These are phyloP conservation scores for Solenopsis invicta DNA, from an alignment of 1,140 invertebrate species.

Conservation along the genomic window DNA sequence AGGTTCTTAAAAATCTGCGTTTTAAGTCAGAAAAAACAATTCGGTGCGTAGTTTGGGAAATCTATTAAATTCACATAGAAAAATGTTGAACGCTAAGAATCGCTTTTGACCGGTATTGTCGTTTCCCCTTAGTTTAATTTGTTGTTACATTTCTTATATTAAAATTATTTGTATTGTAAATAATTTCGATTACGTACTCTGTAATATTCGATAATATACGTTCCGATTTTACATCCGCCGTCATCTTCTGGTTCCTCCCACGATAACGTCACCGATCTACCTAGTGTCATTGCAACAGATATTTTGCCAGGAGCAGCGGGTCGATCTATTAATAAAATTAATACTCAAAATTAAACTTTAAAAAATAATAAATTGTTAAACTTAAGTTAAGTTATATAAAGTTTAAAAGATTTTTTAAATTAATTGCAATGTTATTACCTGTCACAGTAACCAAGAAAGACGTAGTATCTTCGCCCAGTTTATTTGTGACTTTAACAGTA, in stretches of 20 bases:
- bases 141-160: too few relatives aligned
- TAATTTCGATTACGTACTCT: conserved; percentile 86
- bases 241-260: conserved; percentile 97
- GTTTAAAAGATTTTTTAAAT: not conserved
- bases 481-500: conserved; percentile 92
- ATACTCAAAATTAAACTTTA: not conserved
- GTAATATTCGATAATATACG: conserved; percentile 97
- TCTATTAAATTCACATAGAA: too few relatives aligned
- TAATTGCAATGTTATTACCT: conserved; percentile 85
- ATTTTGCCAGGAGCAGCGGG: conserved; percentile 95
- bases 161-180: not conserved
- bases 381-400: not conserved
- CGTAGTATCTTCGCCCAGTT: conserved; percentile 92
- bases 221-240: conserved; percentile 96
- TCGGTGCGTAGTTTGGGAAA: too few relatives aligned
- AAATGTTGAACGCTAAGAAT: too few relatives aligned
- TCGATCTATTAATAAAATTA: conserved; percentile 87
- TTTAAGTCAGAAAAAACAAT: too few relatives aligned
- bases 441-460: conserved; percentile 95
- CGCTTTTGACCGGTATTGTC: too few relatives aligned
- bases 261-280: conserved; percentile 93
- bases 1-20: too few relatives aligned
- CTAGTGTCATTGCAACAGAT: conserved; percentile 91
- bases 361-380: not conserved
- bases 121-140: too few relatives aligned